These are phyloP conservation scores for Microctonus brassicae DNA, from an alignment of 2,888 invertebrate genomes.

Conservation along the genomic window DNA sequence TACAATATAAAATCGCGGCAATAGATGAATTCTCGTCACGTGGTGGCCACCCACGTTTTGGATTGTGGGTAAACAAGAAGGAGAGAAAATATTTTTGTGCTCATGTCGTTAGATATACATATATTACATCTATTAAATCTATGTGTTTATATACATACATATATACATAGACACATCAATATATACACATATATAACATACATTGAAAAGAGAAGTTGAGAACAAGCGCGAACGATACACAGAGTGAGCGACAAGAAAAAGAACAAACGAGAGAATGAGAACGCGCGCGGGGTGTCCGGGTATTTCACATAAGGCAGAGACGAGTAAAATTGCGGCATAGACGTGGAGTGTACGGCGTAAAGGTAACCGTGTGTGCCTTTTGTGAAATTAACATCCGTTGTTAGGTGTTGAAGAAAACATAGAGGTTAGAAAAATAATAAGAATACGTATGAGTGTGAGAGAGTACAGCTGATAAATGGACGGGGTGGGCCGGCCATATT, in stretches of 20 bases:
- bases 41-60: slow-evolving; percentile 69
- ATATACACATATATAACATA: not conserved
- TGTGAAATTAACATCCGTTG: slow-evolving; percentile 20
- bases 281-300: slow-evolving; percentile 22
- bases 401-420: slow-evolving; percentile 11
- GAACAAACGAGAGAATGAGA: slow-evolving; percentile 26
- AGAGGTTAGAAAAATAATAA: not conserved
- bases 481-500: slow-evolving; percentile 57
- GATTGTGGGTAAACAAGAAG: slow-evolving; percentile 68
- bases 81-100: slow-evolving; percentile 27
- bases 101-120: not conserved
- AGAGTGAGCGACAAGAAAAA: too few relatives aligned
- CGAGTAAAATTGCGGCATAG: slow-evolving; percentile 8
- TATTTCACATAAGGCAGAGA: slow-evolving; percentile 11
- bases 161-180: slow-evolving; percentile 7
- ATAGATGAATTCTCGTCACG: slow-evolving; percentile 52
- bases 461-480: slow-evolving; percentile 24
- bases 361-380: slow-evolving; percentile 23
- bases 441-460: slow-evolving; percentile 7
- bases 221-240: too few relatives aligned
- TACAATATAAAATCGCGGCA: slow-evolving; percentile 18
- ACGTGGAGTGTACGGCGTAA: not conserved
- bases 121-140: too few relatives aligned
- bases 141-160: slow-evolving; percentile 1
- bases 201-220: not conserved